A percentile compares a stretch with the other conserved stretches of the same genome.
Evolutionary conservation across 2,888 invertebrate species (phyloP).

Genomic region (Halictus ligatus): DNA sequence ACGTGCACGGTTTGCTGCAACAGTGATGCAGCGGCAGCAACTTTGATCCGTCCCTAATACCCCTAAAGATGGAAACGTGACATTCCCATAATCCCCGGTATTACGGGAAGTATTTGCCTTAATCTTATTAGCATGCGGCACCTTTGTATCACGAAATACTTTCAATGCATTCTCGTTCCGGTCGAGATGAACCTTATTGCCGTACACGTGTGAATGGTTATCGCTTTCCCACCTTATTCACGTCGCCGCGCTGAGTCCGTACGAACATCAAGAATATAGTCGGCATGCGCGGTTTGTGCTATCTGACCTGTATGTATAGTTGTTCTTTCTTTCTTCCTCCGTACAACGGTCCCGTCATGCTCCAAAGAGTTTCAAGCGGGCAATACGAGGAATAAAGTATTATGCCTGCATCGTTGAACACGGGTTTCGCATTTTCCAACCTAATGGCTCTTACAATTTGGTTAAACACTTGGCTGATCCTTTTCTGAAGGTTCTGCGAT

Average conservation of each 20-base stretch:
- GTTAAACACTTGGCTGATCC: slow-evolving; percentile 58
- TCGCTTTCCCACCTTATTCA: slow-evolving; percentile 18
- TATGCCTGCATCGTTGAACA: slow-evolving; percentile 49
- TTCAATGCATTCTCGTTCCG: not conserved
- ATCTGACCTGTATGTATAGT: slow-evolving; percentile 27
- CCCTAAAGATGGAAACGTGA: slow-evolving; percentile 11
- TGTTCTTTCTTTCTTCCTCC: slow-evolving; percentile 33
- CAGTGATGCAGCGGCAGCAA: not conserved
- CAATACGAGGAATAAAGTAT: slow-evolving; percentile 57
- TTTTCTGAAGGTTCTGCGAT: slow-evolving; percentile 23
- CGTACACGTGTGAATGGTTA: slow-evolving; percentile 8
- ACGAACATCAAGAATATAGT: slow-evolving; percentile 16
- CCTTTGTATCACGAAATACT: slow-evolving; percentile 20
- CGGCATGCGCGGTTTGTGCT: slow-evolving; percentile 11
- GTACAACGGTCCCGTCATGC: slow-evolving; percentile 30
- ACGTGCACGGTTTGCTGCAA: not conserved
- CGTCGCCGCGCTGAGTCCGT: not conserved
- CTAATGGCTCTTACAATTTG: slow-evolving; percentile 62
- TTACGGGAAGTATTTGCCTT: slow-evolving; percentile 19
- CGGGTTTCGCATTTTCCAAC: slow-evolving; percentile 58
- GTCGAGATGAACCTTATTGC: not conserved
- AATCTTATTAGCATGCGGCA: slow-evolving; percentile 25
- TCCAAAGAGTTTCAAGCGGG: slow-evolving; percentile 36
- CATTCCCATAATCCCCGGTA: slow-evolving; percentile 23
- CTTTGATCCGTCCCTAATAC: slow-evolving; percentile 16